Evolutionary conservation across 2,888 invertebrate species (phyloP), one percentile per base, ranked within the genome.

Genomic region (Hartigia nigra): DNA sequence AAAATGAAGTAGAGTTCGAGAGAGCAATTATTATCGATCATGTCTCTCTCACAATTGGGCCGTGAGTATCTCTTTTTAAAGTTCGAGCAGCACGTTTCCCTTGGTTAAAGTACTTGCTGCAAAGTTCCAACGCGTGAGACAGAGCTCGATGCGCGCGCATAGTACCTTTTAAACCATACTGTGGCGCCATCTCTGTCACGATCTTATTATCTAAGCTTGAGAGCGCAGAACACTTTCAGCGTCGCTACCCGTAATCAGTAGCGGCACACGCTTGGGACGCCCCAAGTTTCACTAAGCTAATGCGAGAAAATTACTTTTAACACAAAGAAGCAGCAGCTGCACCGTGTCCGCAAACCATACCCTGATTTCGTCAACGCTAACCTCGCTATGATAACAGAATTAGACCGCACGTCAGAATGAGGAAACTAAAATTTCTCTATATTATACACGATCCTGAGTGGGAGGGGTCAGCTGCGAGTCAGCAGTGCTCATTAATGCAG

Each of bases 221-320:
- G 31, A 32, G 32, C 14, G 31, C 72, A 34, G 72, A 32, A 72
- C 72, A 31, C 72, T 72, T 72, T 72, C 72, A 72, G 72, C 32
- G 72, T 72, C 72, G 72, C 72, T 72, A 34, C 12, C 72, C 72
- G 72, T 72, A 32, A 23, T 34, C 72, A 72, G 72, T 72, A 72
- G 72, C 72, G 72, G 72, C 72, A 34, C 72, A 34, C 34, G 4
- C 31, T 31, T 14, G 31, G 23, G 72, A 34, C 72, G 72, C 72
- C 31, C 72, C 12, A 72, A 34, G 72, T 55, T 55, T 55, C 55
- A 23, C 55, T 9, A 55, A 55, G 23, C 39, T 5, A 9, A 55
- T 55, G 9, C 55, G 55, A 23, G 23, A 55, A 23, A 23, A 55
- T 55, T 55, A 55, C 55, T 55, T 55, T 55, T 9, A 55, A 55